phyloP scores from a whole-genome alignment of 2,113 vertebrate species.

The Melanostigma gelatinosum region DNA sequence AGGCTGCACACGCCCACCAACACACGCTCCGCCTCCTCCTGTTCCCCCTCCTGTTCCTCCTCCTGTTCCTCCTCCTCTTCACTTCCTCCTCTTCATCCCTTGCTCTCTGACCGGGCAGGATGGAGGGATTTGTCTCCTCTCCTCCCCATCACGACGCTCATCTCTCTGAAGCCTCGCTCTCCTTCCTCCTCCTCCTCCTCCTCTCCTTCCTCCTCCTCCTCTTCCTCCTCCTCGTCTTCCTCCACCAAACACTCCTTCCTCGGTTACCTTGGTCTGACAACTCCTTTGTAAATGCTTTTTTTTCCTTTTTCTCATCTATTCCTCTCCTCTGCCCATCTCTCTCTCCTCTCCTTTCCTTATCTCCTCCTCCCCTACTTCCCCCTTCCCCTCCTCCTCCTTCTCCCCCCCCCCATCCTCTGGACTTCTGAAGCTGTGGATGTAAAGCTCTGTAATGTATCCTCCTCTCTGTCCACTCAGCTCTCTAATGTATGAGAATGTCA shows the following conservation, averaged over 20 bases:
- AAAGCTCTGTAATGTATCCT: constrained; percentile 28
- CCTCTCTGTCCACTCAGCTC: constrained; percentile 5
- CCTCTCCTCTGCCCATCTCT: not conserved
- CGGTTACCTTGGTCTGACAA: constrained; percentile 92
- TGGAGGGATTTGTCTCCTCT: constrained; percentile 95
- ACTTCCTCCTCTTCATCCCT: constrained; percentile 79
- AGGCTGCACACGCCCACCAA: constrained; percentile 66
- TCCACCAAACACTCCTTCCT: constrained; percentile 95
- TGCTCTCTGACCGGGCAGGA: constrained; percentile 87
- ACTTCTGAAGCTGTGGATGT: constrained; percentile 54
- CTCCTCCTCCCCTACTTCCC: not conserved
- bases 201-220: constrained; percentile 79
- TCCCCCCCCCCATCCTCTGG: too few species aligned
- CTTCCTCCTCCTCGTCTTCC: constrained; percentile 77
- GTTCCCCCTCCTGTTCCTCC: constrained; percentile 77
- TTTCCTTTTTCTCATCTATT: not conserved
- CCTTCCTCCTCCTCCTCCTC: constrained; percentile 68
- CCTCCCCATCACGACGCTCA: constrained; percentile 92
- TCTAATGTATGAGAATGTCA: constrained; percentile 67
- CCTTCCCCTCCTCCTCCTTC: not conserved
- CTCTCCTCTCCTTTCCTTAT: not conserved
- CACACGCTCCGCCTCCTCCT: constrained; percentile 50
- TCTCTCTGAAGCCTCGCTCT: constrained; percentile 79
- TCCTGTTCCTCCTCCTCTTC: constrained; percentile 81
- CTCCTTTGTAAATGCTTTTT: constrained; percentile 87